Evolutionary conservation across 2,888 invertebrate species (phyloP).

Genomic region (Bibio marci): DNA sequence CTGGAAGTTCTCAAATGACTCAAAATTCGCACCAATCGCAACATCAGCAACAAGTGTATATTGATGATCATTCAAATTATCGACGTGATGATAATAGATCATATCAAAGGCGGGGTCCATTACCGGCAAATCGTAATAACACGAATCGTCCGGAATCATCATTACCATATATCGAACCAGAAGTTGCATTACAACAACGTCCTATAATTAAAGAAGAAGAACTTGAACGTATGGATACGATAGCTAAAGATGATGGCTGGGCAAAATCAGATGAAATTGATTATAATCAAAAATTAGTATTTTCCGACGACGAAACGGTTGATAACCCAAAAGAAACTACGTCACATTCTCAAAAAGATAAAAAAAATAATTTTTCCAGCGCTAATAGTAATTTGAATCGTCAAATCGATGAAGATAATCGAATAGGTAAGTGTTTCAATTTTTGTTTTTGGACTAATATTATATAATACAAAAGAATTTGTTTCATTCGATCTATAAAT

Average conservation of each 20-base stretch:
- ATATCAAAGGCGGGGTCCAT: conserved; percentile 10
- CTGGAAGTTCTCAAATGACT: background rate
- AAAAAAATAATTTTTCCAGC: background rate
- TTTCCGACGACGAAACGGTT: conserved; percentile 75
- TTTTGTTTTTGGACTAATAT: background rate
- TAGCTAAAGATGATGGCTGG: conserved; percentile 82
- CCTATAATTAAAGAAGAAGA: conserved; percentile 90
- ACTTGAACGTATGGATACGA: conserved; percentile 79
- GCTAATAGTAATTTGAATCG: too few relatives aligned
- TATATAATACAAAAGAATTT: background rate
- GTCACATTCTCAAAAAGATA: background rate
- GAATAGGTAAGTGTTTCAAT: conserved; percentile 7
- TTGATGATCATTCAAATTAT: conserved; percentile 2
- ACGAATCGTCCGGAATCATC: conserved; percentile 20
- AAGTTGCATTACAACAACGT: conserved; percentile 49
- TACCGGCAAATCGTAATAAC: conserved; percentile 10
- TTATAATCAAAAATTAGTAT: conserved; percentile 85
- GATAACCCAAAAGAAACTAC: conserved; percentile 9
- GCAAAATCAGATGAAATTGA: conserved; percentile 84
- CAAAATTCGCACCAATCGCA: background rate
- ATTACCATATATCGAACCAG: conserved; percentile 28
- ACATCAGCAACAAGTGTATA: background rate
- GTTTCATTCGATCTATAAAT: background rate
- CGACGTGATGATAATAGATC: conserved; percentile 4
- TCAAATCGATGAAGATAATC: conserved; percentile 13